Base-by-base conservation (phyloP, 2,113 vertebrate species). In the Anoplopoma fimbria region DNA sequence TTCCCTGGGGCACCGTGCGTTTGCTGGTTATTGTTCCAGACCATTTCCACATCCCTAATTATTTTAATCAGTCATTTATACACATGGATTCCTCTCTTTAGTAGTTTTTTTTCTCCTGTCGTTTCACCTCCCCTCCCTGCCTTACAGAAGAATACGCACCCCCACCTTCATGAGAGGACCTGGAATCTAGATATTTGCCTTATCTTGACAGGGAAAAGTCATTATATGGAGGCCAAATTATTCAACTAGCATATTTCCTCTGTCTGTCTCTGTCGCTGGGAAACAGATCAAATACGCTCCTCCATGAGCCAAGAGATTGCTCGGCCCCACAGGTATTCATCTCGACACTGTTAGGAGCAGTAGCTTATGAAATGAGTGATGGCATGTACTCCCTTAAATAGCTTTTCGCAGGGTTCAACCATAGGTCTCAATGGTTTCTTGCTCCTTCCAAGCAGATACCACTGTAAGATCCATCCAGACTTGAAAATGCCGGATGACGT, bases 1-100 rank as follows among this genome's bases (percentile, higher is more conserved):
- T 83, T 92, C 85, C 90, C 88, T 15, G 19, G 77, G 91, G 91
- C 88, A 34, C 83, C 29, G 27, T 85, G 84, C 85, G 36, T 92
- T 91, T 91, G 92, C 90, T 89, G 88, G 90, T 94, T 91, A 92
- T 90, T 90, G 87, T 93, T 94, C 91, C 92, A 91, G 62, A 91
- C 89, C 88, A 91, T 93, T 93, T 93, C 88, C 89, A 92, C 91
- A 72, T 87, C 81, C 65, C 91, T 89, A 90, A 94, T 93, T 91
- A 89, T 90, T 91, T 87, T 89, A 92, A 92, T 92, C 91, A 89
- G 82, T 87, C 86, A 75, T 91, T 94, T 92, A 90, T 81, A 90
- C 86, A 88, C 92, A 77, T 88, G 91, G 69, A 75, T 86, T 92
- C 84, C 69, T 81, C 80, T 76, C 62, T 82, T 89, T 82, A 76